phyloP scores from a whole-genome alignment of 2,113 vertebrate species.

The Kryptolebias marmoratus region DNA sequence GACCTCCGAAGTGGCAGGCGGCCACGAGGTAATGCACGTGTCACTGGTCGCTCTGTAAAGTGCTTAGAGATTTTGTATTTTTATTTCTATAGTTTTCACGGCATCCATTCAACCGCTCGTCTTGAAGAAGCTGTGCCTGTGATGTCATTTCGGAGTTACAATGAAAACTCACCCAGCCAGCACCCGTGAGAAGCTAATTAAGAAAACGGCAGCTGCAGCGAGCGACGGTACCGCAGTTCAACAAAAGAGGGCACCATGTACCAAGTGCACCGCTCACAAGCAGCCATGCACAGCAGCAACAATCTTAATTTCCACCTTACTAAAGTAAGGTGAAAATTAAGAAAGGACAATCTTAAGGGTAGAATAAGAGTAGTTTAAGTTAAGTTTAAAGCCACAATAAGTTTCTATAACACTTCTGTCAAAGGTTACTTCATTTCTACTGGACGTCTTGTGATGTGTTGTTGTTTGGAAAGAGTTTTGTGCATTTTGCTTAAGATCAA shows the following conservation, averaged over 20 bases:
- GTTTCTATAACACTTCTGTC: no score
- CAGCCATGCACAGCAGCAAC: background rate
- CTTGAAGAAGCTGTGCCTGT: background rate
- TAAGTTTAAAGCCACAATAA: background rate
- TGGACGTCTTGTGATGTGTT: background rate
- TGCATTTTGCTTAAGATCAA: background rate
- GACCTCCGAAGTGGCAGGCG: no score
- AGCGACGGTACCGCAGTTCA: background rate
- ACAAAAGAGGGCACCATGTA: background rate
- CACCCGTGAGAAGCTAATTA: background rate
- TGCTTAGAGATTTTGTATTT: no score
- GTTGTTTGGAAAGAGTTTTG: background rate
- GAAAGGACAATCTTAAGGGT: background rate
- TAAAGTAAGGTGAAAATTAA: background rate
- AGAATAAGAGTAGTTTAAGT: background rate
- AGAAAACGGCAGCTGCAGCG: background rate
- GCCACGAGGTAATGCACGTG: no score
- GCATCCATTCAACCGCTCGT: no score
- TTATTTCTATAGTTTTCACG: no score
- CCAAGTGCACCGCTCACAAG: background rate
- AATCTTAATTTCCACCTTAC: background rate
- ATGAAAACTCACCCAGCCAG: background rate
- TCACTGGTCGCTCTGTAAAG: no score
- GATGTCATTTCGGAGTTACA: no score
- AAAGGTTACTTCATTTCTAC: background rate